These are phyloP conservation scores for Brachionus rotundiformis DNA, from an alignment of 1,140 invertebrate species.

Conservation along the genomic window DNA sequence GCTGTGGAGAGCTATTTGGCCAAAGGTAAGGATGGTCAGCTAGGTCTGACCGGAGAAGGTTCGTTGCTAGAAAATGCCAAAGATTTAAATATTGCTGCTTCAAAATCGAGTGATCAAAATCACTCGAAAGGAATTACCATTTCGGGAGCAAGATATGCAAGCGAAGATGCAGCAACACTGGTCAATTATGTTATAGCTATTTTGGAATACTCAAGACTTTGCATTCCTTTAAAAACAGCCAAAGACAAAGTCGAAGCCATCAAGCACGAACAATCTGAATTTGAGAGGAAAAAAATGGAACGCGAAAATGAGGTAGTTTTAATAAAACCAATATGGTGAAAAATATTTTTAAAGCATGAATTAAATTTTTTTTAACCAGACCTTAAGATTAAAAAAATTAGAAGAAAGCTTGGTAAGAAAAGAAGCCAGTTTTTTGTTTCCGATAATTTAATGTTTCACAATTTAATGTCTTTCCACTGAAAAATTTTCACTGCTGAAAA, in stretches of 20 bases:
- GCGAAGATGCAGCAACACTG: slow-evolving; percentile 62
- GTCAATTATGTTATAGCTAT: slow-evolving; percentile 64
- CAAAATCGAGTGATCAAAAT: slow-evolving; percentile 36
- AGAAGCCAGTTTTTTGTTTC: background rate
- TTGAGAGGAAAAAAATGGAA: slow-evolving; percentile 55
- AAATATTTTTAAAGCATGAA: background rate
- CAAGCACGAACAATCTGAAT: slow-evolving; percentile 62
- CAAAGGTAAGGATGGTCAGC: slow-evolving; percentile 59
- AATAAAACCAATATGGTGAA: background rate
- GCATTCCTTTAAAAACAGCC: slow-evolving; percentile 59
- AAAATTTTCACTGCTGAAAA: background rate
- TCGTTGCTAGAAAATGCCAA: slow-evolving; percentile 61
- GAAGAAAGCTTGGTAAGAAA: slow-evolving; percentile 52
- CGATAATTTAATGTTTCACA: slow-evolving; percentile 2
- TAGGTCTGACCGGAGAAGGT: slow-evolving; percentile 63
- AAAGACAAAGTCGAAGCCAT: slow-evolving; percentile 60
- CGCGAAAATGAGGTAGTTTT: slow-evolving; percentile 39
- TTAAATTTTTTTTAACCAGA: slow-evolving; percentile 42
- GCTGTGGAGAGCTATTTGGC: slow-evolving; percentile 64
- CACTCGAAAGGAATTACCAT: slow-evolving; percentile 60
- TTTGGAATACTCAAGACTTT: slow-evolving; percentile 62
- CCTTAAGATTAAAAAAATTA: slow-evolving; percentile 49
- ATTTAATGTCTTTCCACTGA: background rate
- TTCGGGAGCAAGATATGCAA: slow-evolving; percentile 61
- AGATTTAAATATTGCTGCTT: slow-evolving; percentile 37